Percentiles rank a stretch among this genome's conserved stretches.
Evolutionary conservation across 1,140 invertebrate species (phyloP).

Genomic region (Coboldia fuscipes): DNA sequence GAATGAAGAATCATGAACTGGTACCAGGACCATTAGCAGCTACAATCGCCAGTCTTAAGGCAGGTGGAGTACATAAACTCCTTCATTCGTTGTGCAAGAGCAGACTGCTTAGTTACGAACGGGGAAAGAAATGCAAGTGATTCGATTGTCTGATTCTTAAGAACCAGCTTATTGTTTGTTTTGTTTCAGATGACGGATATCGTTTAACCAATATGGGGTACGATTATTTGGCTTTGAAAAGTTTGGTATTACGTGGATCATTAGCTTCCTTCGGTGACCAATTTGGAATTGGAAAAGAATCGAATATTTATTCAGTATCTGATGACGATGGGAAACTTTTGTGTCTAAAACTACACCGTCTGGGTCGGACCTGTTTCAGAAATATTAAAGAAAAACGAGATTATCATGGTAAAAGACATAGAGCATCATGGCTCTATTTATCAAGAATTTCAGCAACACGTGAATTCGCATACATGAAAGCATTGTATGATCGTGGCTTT

Average conservation of each 20-base stretch:
- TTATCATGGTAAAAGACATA: slow-evolving; percentile 81
- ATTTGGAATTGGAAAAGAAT: slow-evolving; percentile 97
- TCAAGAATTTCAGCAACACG: slow-evolving; percentile 90
- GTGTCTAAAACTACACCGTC: slow-evolving; percentile 82
- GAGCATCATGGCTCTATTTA: slow-evolving; percentile 91
- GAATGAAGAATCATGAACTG: slow-evolving; percentile 98
- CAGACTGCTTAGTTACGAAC: slow-evolving; percentile 72
- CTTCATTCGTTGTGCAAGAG: slow-evolving; percentile 81
- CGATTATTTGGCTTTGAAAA: slow-evolving; percentile 89
- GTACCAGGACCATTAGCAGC: slow-evolving; percentile 75
- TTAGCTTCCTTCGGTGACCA: slow-evolving; percentile 88
- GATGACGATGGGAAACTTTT: slow-evolving; percentile 50
- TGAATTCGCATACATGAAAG: slow-evolving; percentile 97
- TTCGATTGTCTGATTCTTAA: neutral
- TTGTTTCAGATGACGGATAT: slow-evolving; percentile 75
- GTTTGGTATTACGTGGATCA: slow-evolving; percentile 52
- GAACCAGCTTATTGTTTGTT: slow-evolving; percentile 6
- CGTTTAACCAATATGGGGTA: slow-evolving; percentile 90
- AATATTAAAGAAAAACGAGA: slow-evolving; percentile 93
- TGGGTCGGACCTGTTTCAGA: slow-evolving; percentile 90
- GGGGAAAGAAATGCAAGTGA: slow-evolving; percentile 76
- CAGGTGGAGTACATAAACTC: slow-evolving; percentile 85
- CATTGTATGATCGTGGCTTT: slow-evolving; percentile 72
- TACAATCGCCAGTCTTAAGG: slow-evolving; percentile 80
- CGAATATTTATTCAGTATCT: slow-evolving; percentile 77